Conservation (phyloP, 1,140 invertebrate genomes). For the Cephus cinctus region DNA sequence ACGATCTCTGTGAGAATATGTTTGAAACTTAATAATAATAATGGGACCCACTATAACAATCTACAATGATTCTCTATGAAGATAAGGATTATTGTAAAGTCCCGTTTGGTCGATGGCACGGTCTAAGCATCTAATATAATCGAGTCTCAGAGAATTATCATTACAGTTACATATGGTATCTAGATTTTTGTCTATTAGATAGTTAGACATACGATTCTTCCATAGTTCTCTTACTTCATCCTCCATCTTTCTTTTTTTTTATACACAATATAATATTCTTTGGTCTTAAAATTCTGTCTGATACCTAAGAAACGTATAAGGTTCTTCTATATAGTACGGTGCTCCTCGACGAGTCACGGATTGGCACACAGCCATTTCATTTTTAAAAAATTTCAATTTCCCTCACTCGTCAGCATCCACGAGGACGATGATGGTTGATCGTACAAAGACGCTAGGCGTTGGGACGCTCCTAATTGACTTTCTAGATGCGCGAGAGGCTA, state of each 20-base stretch:
- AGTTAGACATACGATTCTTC: slow-evolving; percentile 6
- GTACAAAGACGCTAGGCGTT: too few species aligned
- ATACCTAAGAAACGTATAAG: slow-evolving; percentile 1
- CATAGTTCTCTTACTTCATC: neutral
- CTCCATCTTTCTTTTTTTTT: too few species aligned
- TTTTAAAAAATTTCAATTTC: too few species aligned
- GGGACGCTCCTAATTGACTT: neutral
- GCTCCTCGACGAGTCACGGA: neutral
- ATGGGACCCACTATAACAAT: too few species aligned
- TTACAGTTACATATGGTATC: slow-evolving; percentile 5
- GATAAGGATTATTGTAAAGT: too few species aligned
- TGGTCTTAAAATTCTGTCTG: slow-evolving; percentile 35
- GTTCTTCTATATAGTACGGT: neutral
- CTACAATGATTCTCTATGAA: too few species aligned
- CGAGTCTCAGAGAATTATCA: neutral
- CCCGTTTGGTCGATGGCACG: slow-evolving; percentile 7
- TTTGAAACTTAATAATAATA: too few species aligned
- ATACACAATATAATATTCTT: slow-evolving; percentile 40
- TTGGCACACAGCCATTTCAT: too few species aligned
- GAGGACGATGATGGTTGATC: too few species aligned
- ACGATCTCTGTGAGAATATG: too few species aligned
- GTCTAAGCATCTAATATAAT: slow-evolving; percentile 1
- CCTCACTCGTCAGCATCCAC: too few species aligned
- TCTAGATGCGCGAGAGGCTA: neutral
- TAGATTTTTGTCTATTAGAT: too few species aligned